phyloP scores from a whole-genome alignment of 1,140 invertebrate genomes.

The Drosophila obscura region DNA sequence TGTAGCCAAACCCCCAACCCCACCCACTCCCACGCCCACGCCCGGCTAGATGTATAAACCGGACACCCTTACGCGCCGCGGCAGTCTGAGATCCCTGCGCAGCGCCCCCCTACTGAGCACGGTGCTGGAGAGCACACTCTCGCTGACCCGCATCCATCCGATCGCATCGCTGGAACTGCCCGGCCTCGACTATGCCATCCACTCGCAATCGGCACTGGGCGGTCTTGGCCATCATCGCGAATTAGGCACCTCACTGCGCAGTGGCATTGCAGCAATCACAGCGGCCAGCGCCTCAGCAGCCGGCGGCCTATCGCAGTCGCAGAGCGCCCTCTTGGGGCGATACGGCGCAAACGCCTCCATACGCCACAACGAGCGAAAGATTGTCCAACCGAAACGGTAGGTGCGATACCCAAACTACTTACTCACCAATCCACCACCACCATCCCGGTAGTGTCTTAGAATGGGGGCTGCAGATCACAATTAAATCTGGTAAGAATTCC shows the following conservation, averaged over 20 bases:
- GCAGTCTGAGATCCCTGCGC: slow-evolving; percentile 83
- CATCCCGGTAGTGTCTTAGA: not conserved
- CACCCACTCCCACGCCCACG: not conserved
- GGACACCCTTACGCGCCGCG: slow-evolving; percentile 78
- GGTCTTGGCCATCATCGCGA: slow-evolving; percentile 68
- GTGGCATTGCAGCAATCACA: slow-evolving; percentile 73
- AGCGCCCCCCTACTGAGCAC: slow-evolving; percentile 81
- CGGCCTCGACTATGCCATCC: slow-evolving; percentile 79
- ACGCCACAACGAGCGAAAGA: slow-evolving; percentile 73
- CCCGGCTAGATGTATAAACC: slow-evolving; percentile 79
- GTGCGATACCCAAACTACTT: slow-evolving; percentile 19
- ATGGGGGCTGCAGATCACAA: not conserved
- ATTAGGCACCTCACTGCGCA: slow-evolving; percentile 75
- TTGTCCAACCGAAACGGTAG: slow-evolving; percentile 81
- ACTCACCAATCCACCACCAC: not conserved
- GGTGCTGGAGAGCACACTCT: slow-evolving; percentile 81
- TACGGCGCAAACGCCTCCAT: slow-evolving; percentile 75
- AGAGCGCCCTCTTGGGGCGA: slow-evolving; percentile 66
- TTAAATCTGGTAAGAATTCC: too few species aligned
- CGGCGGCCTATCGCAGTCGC: slow-evolving; percentile 68
- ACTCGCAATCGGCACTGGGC: slow-evolving; percentile 73
- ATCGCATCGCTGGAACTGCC: slow-evolving; percentile 82
- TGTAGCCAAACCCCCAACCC: not conserved
- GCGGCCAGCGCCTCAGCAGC: slow-evolving; percentile 65
- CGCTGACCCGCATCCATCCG: slow-evolving; percentile 82